Evolutionary conservation across 2,797 vertebrate genomes (phyloP), one percentile per base, ranked within the genome.

Genomic region (Cossypha niveicapilla): DNA sequence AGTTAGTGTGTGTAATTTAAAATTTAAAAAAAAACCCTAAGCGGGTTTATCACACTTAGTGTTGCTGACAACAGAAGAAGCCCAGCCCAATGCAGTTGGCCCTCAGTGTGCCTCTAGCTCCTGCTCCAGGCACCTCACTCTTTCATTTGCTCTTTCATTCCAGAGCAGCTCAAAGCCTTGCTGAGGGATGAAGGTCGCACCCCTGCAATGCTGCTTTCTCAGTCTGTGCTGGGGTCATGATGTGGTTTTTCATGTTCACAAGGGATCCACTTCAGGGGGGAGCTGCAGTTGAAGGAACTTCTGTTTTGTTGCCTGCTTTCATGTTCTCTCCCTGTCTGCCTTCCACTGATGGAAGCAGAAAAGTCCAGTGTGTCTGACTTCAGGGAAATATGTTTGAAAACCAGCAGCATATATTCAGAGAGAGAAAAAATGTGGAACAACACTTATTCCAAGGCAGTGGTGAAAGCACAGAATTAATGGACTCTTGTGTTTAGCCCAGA

Each of bases 101-200:
- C 34, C 10, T 41, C 11, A 1, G 32, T 34, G 32, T 39, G 28
- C 23, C 12, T 42, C 11, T 16, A 5, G 23, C n/a, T 77, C 28
- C 56, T 42, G 56, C 47, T 77, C 11, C 51, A 53, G 61, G 19
- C 4, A 0, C 42, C 22, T 68, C 5, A 0, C 22, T 45, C 21
- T 45, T 45, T 22, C 21, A 45, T 45, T 45, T 70, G 51, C 47
- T 39, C 30, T 30, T 47, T 22, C 10, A 4, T 15, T 32, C 0
- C 3, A 7, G 50, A 12, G 47, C 37, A 73, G 41, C 32, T 45
- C 5, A 8, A 11, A 72, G 25, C 37, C 58, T 45, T 37, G 62
- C 22, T 15, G 35, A 30, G 10, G 1, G 0, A 25, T 16, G 35
- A 22, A 19, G 18, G 50, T 79, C 4, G 0, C 0, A 13, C 23